A percentile compares a stretch with the other conserved stretches of the same genome.
Conservation (phyloP, 2,797 vertebrate genomes). For the Forpus xanthops region DNA sequence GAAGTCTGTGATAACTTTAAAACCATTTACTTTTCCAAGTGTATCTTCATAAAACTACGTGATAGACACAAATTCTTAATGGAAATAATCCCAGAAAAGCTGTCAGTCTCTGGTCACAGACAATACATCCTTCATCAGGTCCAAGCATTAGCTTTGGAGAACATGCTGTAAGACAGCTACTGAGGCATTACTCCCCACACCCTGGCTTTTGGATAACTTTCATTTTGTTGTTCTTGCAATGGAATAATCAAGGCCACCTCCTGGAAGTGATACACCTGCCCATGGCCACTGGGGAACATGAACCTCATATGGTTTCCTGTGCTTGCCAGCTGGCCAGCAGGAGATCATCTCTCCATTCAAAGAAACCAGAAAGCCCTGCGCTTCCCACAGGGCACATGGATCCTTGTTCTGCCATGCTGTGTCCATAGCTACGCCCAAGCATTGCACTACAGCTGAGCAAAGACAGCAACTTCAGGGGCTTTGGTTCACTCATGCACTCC, state of each 20-base stretch:
- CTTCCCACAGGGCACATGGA: neutral
- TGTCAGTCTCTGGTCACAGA: neutral
- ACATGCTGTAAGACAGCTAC: neutral
- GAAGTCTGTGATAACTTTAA: neutral
- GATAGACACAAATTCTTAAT: neutral
- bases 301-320: neutral
- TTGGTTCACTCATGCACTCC: neutral
- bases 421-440: neutral
- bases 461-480: neutral
- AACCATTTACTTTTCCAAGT: neutral
- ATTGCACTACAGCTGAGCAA: neutral
- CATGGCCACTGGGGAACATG: neutral
- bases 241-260: neutral
- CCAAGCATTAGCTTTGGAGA: neutral
- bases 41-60: neutral
- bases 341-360: accelerated
- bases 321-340: neutral
- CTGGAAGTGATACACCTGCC: neutral
- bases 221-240: neutral
- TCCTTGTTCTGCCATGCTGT: neutral
- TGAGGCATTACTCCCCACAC: neutral
- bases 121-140: neutral
- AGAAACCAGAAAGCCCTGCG: neutral
- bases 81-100: neutral
- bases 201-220: neutral